These are phyloP conservation scores for Laothoe populi DNA, from an alignment of 2,888 invertebrate genomes.

Conservation along the genomic window DNA sequence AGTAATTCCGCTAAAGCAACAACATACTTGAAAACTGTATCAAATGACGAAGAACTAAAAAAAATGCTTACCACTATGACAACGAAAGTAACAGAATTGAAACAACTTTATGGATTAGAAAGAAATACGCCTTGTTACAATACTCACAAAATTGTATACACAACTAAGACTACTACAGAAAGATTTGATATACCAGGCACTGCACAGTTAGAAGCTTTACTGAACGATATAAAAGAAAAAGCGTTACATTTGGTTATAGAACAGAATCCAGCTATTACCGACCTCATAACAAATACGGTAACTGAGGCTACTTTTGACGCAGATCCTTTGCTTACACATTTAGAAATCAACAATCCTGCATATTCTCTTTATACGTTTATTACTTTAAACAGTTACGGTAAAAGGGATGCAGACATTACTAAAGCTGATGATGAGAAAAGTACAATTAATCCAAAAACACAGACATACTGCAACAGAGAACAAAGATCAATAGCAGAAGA, in stretches of 20 bases:
- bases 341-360: conserved; percentile 29
- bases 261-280: conserved; percentile 48
- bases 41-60: conserved; percentile 9
- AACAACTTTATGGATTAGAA: conserved; percentile 8
- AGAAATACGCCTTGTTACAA: neutral
- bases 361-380: conserved; percentile 37
- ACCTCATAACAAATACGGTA: conserved; percentile 51
- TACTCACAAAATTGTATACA: neutral
- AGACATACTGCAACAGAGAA: conserved; percentile 37
- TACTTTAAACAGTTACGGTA: conserved; percentile 33
- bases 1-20: neutral
- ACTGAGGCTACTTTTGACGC: conserved; percentile 53
- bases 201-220: conserved; percentile 57
- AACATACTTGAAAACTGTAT: conserved; percentile 13
- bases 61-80: conserved; percentile 4
- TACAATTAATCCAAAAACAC: conserved; percentile 29
- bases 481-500: conserved; percentile 50
- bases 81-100: conserved; percentile 2
- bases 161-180: conserved; percentile 2
- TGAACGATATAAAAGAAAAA: conserved; percentile 60
- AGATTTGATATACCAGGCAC: conserved; percentile 41
- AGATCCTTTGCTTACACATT: conserved; percentile 42
- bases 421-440: conserved; percentile 21
- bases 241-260: conserved; percentile 50
- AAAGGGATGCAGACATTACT: conserved; percentile 32